Conservation (phyloP, 2,113 vertebrate species). For the Gobius niger region DNA sequence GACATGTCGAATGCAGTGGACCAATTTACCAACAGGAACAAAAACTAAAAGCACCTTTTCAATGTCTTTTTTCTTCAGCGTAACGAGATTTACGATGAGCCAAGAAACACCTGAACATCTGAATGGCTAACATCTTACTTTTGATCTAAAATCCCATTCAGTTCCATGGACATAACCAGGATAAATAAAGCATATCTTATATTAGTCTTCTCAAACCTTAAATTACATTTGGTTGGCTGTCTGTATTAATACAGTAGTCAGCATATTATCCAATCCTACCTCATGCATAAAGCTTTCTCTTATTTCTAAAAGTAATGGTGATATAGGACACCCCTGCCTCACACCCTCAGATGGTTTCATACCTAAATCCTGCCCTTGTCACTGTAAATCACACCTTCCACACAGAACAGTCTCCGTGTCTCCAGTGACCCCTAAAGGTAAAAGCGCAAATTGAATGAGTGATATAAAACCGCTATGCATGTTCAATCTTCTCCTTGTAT, state of each 20-base stretch:
- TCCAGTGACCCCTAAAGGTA: slow-evolving; percentile 3
- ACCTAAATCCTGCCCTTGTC: neutral
- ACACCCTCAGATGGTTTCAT: neutral
- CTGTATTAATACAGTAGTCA: neutral
- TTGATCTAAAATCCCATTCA: too few relatives aligned
- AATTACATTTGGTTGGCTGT: neutral
- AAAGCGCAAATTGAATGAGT: slow-evolving; percentile 3
- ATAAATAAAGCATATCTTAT: too few relatives aligned
- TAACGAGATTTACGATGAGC: too few relatives aligned
- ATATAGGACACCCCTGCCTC: neutral
- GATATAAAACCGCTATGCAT: slow-evolving; percentile 11
- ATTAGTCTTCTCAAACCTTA: too few relatives aligned
- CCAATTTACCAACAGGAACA: too few relatives aligned
- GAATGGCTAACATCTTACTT: too few relatives aligned
- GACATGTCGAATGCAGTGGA: too few relatives aligned
- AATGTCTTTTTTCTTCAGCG: too few relatives aligned
- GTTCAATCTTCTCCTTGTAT: neutral
- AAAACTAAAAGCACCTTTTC: too few relatives aligned
- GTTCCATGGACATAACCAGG: too few relatives aligned
- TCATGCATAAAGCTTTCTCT: neutral
- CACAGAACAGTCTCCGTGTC: neutral
- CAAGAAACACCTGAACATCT: too few relatives aligned
- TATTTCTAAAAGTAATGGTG: neutral
- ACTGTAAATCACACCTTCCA: neutral
- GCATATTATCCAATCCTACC: neutral